Evolutionary conservation across 1,140 invertebrate genomes (phyloP), one percentile per base, ranked within the genome.

Genomic region (Zaprionus vittiger): DNA sequence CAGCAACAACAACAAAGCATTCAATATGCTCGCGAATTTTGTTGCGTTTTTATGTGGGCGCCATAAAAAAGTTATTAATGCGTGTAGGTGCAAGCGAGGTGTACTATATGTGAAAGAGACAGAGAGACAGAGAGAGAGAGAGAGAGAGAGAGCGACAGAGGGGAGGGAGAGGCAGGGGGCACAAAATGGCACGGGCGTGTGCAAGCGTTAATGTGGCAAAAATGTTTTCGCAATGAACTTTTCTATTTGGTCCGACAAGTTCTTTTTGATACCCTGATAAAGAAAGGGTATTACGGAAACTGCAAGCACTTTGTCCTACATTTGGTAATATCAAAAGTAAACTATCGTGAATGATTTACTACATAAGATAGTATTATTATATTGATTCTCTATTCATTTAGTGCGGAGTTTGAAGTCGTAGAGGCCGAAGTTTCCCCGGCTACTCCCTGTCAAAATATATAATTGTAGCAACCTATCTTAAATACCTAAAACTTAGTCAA

Each of bases 51-150:
- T 87, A 84, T 81, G 78, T 73, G 75, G 79, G 78, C 81, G 69
- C 81, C 75, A 90, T 87, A 90, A 89, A 87, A 89, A 87, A 90
- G 84, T 87, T 87, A 89, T 87, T 87, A 89, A 89, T 87, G 57
- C 38, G 44, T 57, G 56, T 52, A 47, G 20, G 68, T 60, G 67
- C 28, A 62, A 15, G 41, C 26, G 15, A 57, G 49, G 17, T 41
- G 26, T 49, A 34, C 31, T 11, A 34, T 7, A 11, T 3, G 9
- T 34, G 65, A 2, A 12, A 15, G 49, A n/a, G 22, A 37, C n/a
- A 5, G 9, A 12, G 31, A 20, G 65, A 2, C 15, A 17, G 49
- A n/a, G 22, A 37, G 28, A 4, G 12, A 11, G 38, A 14, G 9
- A 73, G 62, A 22, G 15, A 31, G 6, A 60, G 34, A 1, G 20